A percentile compares a stretch with the other conserved stretches of the same genome.
Evolutionary conservation across 2,888 invertebrate genomes (phyloP).

Genomic region (Willowsia nigromaculata): DNA sequence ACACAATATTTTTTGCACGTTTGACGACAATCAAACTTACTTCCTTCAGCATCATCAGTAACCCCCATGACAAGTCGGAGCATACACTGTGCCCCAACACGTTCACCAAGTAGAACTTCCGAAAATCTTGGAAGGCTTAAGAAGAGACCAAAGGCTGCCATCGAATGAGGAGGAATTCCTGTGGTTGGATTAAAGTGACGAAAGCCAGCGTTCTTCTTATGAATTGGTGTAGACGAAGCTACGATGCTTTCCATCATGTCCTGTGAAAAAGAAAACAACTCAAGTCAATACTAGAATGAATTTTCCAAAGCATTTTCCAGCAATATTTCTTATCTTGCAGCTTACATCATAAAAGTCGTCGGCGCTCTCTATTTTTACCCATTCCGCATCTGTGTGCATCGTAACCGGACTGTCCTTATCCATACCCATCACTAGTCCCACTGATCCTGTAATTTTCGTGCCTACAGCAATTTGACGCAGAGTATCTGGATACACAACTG

Average conservation of each 20-base stretch:
- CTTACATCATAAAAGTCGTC: slow-evolving; percentile 83
- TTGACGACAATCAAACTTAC: slow-evolving; percentile 81
- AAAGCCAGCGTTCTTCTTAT: slow-evolving; percentile 72
- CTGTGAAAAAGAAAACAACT: slow-evolving; percentile 34
- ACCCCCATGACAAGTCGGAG: slow-evolving; percentile 93
- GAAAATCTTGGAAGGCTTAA: slow-evolving; percentile 94
- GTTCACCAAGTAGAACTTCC: slow-evolving; percentile 91
- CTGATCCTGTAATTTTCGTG: slow-evolving; percentile 72
- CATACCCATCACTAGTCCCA: slow-evolving; percentile 67
- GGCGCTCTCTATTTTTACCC: slow-evolving; percentile 84
- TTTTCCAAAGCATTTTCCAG: neutral
- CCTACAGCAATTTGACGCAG: slow-evolving; percentile 82
- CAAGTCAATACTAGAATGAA: neutral
- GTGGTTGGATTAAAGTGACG: slow-evolving; percentile 71
- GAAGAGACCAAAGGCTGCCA: slow-evolving; percentile 94
- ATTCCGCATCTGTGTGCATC: slow-evolving; percentile 81
- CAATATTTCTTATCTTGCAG: neutral
- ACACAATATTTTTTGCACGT: neutral
- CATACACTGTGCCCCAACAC: slow-evolving; percentile 91
- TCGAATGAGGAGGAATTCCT: slow-evolving; percentile 89
- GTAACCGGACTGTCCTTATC: slow-evolving; percentile 77
- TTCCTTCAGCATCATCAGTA: slow-evolving; percentile 94
- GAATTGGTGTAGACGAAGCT: slow-evolving; percentile 74
- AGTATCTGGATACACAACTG: slow-evolving; percentile 91
- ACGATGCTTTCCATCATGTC: slow-evolving; percentile 78